Evolutionary conservation across 2,888 invertebrate genomes (phyloP), one percentile per base, ranked within the genome.

Genomic region (Hermaeophaga mercurialis): DNA sequence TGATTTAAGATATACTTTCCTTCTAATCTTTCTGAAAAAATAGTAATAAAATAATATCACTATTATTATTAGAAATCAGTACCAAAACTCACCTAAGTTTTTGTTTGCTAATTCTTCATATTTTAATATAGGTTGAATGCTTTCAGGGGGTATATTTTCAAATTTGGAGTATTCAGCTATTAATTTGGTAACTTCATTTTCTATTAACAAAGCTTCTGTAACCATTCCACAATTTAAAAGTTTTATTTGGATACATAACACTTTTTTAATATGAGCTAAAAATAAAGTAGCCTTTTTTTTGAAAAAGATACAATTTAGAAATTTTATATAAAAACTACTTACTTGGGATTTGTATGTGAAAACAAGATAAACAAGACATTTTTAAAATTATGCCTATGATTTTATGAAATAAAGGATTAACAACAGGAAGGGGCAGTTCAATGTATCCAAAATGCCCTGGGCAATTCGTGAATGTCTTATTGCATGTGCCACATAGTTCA

Each of bases 401-500:
- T 70, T 87, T 88, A 61, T 90, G 87, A 70, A 94, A 94, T 41
- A 98, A 73, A 0, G 98, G 97, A 81, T 98, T 97, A 54, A 92
- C 87, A 0, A 94, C 90, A 0, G 94, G 87, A 8, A 96, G 78
- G 0, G 94, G 92, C 1, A 99, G 80, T 64, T 91, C 90, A 61
- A 99, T 95, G 73, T 96, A 94, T 0, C 98, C 98, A 77, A 94
- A 88, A 78, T 99, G 99, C 0, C 99, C 99, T 0, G 90, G 86
- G 73, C 97, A 97, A 60, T 83, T 80, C 5, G 82, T 73, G 38
- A 84, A 74, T 12, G 81, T 82, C 63, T 85, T 83, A 7, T 84
- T 82, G 72, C 97, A 98, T 5, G 95, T 96, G 2, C 79, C 79
- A 75, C 97, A 98, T 0, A 85, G 80, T 58, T 91, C 90, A 67